Conservation (phyloP, 2,888 invertebrate species). For the Tenodera sinensis region DNA sequence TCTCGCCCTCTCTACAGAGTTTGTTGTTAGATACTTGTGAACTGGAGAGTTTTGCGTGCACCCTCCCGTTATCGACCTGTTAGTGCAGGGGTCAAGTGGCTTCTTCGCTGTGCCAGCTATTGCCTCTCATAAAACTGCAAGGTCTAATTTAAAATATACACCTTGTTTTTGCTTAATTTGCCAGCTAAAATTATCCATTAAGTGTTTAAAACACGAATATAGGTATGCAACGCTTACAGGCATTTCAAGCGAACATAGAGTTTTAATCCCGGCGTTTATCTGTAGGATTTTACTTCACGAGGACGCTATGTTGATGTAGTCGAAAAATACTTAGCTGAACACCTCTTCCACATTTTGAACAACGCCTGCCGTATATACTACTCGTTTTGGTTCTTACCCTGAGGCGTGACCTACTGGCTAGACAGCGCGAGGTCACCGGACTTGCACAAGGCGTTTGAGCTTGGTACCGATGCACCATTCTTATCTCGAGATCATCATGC, state of each 20-base stretch:
- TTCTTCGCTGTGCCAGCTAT: neutral
- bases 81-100: constrained; percentile 12
- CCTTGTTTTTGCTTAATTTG: neutral
- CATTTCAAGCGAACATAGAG: neutral
- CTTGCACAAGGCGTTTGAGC: too few relatives aligned
- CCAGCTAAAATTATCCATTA: neutral
- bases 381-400: too few relatives aligned
- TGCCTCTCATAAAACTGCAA: neutral
- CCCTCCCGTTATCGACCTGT: constrained; percentile 9
- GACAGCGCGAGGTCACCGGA: too few relatives aligned
- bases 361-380: too few relatives aligned
- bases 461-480: too few relatives aligned
- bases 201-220: neutral
- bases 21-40: neutral
- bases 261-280: too few relatives aligned
- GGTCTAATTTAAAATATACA: neutral
- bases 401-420: too few relatives aligned
- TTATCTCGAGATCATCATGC: too few relatives aligned
- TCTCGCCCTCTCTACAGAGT: neutral
- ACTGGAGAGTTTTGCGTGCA: neutral
- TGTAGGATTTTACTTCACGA: too few relatives aligned
- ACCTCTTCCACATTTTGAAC: too few relatives aligned
- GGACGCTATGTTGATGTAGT: too few relatives aligned
- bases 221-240: neutral
- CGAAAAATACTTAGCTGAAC: too few relatives aligned